A percentile compares a stretch with the other conserved stretches of the same genome.
phyloP scores from a whole-genome alignment of 2,888 invertebrate species.

The Ischnura elegans region DNA sequence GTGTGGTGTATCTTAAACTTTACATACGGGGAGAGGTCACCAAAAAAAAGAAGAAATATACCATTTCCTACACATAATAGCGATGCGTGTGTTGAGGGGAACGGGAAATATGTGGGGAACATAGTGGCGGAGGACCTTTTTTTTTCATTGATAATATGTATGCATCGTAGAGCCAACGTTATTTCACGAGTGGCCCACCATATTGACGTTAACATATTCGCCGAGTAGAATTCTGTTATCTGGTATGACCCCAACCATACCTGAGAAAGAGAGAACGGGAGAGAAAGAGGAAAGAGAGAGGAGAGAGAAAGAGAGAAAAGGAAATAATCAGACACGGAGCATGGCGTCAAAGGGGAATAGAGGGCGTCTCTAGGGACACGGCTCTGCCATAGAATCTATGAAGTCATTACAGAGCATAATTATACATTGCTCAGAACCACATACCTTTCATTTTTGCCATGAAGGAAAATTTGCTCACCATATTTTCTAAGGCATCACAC shows the following conservation, averaged over 20 bases:
- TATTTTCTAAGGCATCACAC: conserved; percentile 19
- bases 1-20: not conserved
- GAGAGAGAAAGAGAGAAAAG: conserved; percentile 68
- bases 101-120: conserved; percentile 45
- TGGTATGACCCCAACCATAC: conserved; percentile 84
- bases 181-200: conserved; percentile 79
- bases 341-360: conserved; percentile 50
- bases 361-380: conserved; percentile 57
- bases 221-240: conserved; percentile 84
- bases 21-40: conserved; percentile 64
- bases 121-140: conserved; percentile 22
- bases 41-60: conserved; percentile 50
- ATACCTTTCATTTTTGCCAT: conserved; percentile 51
- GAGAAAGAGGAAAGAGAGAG: conserved; percentile 69
- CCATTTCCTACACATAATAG: conserved; percentile 59
- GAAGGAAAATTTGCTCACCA: conserved; percentile 60
- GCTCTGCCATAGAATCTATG: conserved; percentile 55
- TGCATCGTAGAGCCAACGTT: conserved; percentile 24
- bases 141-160: not conserved
- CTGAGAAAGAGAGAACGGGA: conserved; percentile 75
- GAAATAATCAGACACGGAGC: conserved; percentile 60
- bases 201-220: conserved; percentile 81
- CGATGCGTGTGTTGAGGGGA: conserved; percentile 61
- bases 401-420: conserved; percentile 57
- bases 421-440: no score